Percentiles rank a stretch among this genome's conserved stretches.
These are phyloP conservation scores for Hyposmocoma kahamanoa DNA, from an alignment of 1,140 invertebrate genomes.

Conservation along the genomic window DNA sequence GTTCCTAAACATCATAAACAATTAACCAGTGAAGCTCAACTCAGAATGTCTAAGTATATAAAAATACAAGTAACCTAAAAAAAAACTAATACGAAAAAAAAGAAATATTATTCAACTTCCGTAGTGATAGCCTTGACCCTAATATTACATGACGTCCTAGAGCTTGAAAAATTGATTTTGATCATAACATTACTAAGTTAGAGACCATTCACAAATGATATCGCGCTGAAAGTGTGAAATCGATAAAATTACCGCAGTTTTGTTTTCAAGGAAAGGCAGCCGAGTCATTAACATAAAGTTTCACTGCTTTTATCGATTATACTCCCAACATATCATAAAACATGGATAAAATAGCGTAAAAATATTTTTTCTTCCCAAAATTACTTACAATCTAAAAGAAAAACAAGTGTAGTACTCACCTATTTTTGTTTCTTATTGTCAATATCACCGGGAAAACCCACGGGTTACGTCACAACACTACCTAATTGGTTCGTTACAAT, in stretches of 20 bases:
- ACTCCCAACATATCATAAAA: too few species aligned
- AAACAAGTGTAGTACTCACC: conserved; percentile 26
- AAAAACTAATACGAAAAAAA: too few species aligned
- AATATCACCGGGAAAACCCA: conserved; percentile 37
- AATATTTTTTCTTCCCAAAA: not conserved
- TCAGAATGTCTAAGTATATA: too few species aligned
- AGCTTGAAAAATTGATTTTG: conserved; percentile 17
- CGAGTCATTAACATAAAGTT: too few species aligned
- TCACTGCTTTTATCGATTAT: too few species aligned
- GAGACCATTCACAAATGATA: conserved; percentile 49
- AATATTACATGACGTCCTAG: not conserved
- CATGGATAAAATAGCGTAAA: not conserved
- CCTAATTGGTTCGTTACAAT: conserved; percentile 54
- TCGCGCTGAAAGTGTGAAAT: conserved; percentile 64
- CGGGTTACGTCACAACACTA: conserved; percentile 48
- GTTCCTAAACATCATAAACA: too few species aligned
- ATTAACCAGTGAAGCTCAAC: too few species aligned
- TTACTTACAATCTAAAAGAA: not conserved
- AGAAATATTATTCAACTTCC: too few species aligned
- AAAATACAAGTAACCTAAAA: too few species aligned
- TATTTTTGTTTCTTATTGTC: conserved; percentile 47
- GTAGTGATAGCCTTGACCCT: conserved; percentile 16
- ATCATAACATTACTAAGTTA: conserved; percentile 20
- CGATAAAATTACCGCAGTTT: conserved; percentile 75
- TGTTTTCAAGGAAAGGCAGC: conserved; percentile 45